These are phyloP conservation scores for Tanytarsus gracilentus DNA, from an alignment of 2,888 invertebrate species.

Conservation along the genomic window DNA sequence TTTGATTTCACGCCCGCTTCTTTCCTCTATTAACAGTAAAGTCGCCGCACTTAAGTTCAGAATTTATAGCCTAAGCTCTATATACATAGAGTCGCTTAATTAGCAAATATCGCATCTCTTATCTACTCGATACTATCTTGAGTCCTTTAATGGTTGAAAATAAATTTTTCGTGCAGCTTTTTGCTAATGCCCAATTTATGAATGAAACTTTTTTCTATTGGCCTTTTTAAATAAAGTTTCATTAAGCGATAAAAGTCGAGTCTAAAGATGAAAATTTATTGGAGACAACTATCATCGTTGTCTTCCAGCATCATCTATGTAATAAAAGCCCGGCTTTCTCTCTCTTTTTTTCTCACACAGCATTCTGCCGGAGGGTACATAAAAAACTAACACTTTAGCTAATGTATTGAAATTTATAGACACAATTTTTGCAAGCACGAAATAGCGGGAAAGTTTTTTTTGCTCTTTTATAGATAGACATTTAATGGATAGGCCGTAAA, in stretches of 20 bases:
- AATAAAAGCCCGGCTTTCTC: background rate
- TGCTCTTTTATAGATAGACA: slow-evolving; percentile 4
- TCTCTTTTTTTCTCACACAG: background rate
- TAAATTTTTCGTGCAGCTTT: slow-evolving; percentile 13
- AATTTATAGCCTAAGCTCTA: slow-evolving; percentile 1
- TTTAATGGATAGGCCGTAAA: slow-evolving; percentile 12
- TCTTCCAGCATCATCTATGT: background rate
- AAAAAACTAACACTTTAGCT: slow-evolving; percentile 28
- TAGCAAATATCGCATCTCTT: background rate
- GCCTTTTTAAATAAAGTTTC: slow-evolving; percentile 16
- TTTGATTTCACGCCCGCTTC: background rate
- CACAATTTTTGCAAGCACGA: background rate
- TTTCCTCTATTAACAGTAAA: background rate
- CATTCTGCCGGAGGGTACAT: background rate
- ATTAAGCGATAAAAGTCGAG: slow-evolving; percentile 24
- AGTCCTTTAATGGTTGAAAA: too few species aligned
- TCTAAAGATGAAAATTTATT: slow-evolving; percentile 29
- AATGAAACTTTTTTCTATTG: slow-evolving; percentile 2
- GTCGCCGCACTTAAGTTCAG: background rate
- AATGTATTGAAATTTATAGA: slow-evolving; percentile 29
- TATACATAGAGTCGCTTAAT: slow-evolving; percentile 9
- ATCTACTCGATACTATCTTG: background rate
- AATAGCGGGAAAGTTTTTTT: background rate
- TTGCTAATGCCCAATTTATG: slow-evolving; percentile 10
- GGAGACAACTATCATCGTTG: slow-evolving; percentile 1